These are phyloP conservation scores for Mustela erminea DNA, from an alignment of 2,797 vertebrate genomes.

Conservation along the genomic window DNA sequence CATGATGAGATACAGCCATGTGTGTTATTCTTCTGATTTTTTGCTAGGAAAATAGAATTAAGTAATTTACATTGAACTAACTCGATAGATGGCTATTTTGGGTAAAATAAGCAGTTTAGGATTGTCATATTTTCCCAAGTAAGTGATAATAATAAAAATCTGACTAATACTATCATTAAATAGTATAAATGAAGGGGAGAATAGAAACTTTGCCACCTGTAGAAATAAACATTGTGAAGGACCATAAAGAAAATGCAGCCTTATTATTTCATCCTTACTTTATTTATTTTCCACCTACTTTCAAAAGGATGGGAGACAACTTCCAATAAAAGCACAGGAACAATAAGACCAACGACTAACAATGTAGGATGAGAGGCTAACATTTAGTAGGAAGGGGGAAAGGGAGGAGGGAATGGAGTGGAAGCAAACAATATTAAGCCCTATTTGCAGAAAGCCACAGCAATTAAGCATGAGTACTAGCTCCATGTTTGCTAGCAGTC, in stretches of 20 bases:
- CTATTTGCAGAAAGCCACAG: not conserved
- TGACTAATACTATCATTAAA: not conserved
- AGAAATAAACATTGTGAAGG: constrained; percentile 7
- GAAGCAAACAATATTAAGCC: not conserved
- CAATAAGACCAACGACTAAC: not conserved
- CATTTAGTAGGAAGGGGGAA: not conserved
- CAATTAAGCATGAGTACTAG: not conserved
- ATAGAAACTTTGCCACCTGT: not conserved
- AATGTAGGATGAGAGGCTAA: not conserved
- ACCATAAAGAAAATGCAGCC: not conserved
- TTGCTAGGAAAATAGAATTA: constrained; percentile 56
- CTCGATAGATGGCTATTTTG: not conserved
- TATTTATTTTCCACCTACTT: constrained; percentile 21
- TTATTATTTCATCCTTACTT: constrained; percentile 40
- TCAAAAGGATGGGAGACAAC: not conserved
- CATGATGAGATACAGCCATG: not conserved
- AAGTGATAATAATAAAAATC: constrained; percentile 31
- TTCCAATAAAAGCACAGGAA: not conserved
- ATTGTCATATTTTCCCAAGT: constrained; percentile 23
- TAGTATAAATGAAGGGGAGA: not conserved
- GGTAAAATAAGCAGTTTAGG: constrained; percentile 29
- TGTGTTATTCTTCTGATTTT: constrained; percentile 35
- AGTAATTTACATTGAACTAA: constrained; percentile 41
- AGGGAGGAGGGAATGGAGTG: not conserved
- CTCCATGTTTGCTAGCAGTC: not conserved